Base-by-base conservation (phyloP, 2,888 invertebrate species). In the Therioaphis trifolii region DNA sequence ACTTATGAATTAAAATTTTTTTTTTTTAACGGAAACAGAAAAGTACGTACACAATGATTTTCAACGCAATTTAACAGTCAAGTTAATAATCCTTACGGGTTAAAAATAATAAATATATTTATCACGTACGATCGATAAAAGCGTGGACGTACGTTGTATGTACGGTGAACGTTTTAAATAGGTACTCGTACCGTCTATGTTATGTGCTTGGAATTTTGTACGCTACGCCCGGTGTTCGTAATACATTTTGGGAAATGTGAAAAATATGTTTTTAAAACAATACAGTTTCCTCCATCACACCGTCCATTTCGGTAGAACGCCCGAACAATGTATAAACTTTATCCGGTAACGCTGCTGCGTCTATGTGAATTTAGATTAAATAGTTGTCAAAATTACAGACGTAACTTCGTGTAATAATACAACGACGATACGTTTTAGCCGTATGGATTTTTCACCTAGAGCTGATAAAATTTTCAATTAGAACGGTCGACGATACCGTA, bases 241-340 rank as follows among this genome's bases (percentile, higher is more conserved):
- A n/a, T n/a, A n/a, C n/a, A n/a, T n/a, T n/a, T n/a, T 9, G 0
- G 68, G 15, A 21, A n/a, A 40, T 68, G 68, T 40, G 40, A 68
- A 68, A 21, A 68, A 43, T 69, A 43, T 43, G 15, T 69, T 69
- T 69, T 69, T 43, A 69, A 43, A 43, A 43, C 7, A 43, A 69
- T 49, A 15, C 46, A 24, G 46, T 69, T 69, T 9, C 24, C 46
- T 14, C n/a, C 21, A 21, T 40, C 14, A 40, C 40, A 14, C 14
- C 21, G 24, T 24, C 43, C 15, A 14, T 69, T 43, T 15, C 24
- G 4, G 24, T 0, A 14, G 15, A 27, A 27, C 24, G 46, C 15
- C 18, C 24, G 24, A 46, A 69, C 69, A 43, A 24, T 24, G 43
- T 18, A 69, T n/a, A n/a, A 46, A 46, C 24, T 0, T 14, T 46